A percentile compares a stretch with the other conserved stretches of the same genome.
Evolutionary conservation across 2,888 invertebrate genomes (phyloP).

Genomic region (Yponomeuta cagnagella): DNA sequence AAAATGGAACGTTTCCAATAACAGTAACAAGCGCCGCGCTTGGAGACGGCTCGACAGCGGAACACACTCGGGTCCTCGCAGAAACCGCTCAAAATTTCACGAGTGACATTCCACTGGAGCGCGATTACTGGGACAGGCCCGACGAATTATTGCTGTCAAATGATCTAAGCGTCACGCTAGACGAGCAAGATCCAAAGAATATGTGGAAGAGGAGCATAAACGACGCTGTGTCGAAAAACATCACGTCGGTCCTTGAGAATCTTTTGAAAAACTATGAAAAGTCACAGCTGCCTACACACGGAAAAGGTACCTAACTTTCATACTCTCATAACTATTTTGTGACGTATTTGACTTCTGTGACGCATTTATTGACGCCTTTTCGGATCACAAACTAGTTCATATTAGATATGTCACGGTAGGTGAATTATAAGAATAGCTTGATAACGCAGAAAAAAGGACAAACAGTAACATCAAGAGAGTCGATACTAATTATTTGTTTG

Average conservation of each 20-base stretch:
- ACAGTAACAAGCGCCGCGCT: slow-evolving; percentile 56
- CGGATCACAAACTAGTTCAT: too few species aligned
- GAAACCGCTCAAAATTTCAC: background rate
- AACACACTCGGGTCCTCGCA: background rate
- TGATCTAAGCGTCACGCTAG: slow-evolving; percentile 54
- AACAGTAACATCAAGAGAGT: too few species aligned
- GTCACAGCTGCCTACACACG: slow-evolving; percentile 91
- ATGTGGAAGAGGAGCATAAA: slow-evolving; percentile 68
- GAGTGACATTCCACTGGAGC: slow-evolving; percentile 14
- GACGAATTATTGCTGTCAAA: slow-evolving; percentile 51
- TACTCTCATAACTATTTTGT: too few species aligned
- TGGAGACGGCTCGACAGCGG: slow-evolving; percentile 43
- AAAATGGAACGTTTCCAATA: slow-evolving; percentile 73
- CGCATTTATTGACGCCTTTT: too few species aligned
- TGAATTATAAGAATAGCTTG: too few species aligned
- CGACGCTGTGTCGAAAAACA: slow-evolving; percentile 87
- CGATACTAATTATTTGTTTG: too few species aligned
- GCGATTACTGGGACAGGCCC: slow-evolving; percentile 46
- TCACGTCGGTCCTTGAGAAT: slow-evolving; percentile 89
- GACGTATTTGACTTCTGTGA: too few species aligned
- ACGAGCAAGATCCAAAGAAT: slow-evolving; percentile 34
- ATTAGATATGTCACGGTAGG: too few species aligned
- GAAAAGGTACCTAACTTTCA: slow-evolving; percentile 77
- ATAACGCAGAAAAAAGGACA: too few species aligned
- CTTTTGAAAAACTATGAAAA: slow-evolving; percentile 93